A percentile compares a stretch with the other conserved stretches of the same genome.
These are phyloP conservation scores for Xestoiulus laeticollis DNA, from an alignment of 2,888 invertebrate species.

Conservation along the genomic window DNA sequence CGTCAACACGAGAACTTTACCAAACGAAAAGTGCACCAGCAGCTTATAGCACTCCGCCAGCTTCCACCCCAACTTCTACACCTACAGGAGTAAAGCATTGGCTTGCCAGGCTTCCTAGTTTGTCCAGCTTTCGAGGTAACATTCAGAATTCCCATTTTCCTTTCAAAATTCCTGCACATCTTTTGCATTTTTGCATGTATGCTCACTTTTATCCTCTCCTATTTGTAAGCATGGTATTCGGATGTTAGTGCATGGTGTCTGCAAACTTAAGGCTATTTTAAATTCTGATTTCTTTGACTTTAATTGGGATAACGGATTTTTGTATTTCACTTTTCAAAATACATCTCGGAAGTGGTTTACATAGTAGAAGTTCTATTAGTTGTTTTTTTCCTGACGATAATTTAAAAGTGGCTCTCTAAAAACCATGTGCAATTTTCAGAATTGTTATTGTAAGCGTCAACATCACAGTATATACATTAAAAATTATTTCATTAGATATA, in stretches of 20 bases:
- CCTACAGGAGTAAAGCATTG: slow-evolving; percentile 53
- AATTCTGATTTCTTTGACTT: neutral
- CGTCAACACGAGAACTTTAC: slow-evolving; percentile 42
- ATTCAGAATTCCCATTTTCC: neutral
- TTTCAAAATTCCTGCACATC: neutral
- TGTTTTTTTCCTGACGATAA: too few species aligned
- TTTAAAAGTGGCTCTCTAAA: too few species aligned
- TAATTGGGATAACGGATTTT: too few species aligned
- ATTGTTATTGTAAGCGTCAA: too few species aligned
- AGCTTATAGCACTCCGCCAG: neutral
- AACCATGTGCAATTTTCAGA: too few species aligned
- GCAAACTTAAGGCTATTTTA: neutral
- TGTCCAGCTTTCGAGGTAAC: slow-evolving; percentile 55
- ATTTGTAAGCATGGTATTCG: neutral
- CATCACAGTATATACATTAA: too few species aligned
- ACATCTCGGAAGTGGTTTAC: too few species aligned
- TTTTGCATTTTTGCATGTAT: neutral
- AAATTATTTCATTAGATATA: too few species aligned
- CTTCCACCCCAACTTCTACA: slow-evolving; percentile 25
- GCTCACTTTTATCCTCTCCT: neutral
- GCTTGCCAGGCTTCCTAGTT: slow-evolving; percentile 52
- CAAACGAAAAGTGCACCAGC: slow-evolving; percentile 48
- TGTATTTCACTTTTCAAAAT: too few species aligned
- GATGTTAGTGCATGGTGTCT: slow-evolving; percentile 1
- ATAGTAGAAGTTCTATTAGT: too few species aligned